These are phyloP conservation scores for Hyposoter dolosus DNA, from an alignment of 2,888 invertebrate genomes.

Conservation along the genomic window DNA sequence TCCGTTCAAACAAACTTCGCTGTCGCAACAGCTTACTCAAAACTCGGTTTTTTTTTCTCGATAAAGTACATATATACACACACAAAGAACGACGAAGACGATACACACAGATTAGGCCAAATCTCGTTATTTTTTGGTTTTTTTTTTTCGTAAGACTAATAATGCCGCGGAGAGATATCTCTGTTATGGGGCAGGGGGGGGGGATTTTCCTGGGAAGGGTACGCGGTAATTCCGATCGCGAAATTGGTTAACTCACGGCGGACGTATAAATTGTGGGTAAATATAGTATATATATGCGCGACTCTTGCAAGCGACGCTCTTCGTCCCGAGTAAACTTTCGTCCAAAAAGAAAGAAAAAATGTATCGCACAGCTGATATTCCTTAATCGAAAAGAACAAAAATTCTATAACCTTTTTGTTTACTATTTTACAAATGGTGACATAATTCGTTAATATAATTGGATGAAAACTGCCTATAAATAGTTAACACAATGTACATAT, in stretches of 20 bases:
- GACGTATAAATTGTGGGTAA: constrained; percentile 11
- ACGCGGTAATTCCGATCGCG: constrained; percentile 6
- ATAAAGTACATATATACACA: constrained; percentile 50
- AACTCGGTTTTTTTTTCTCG: constrained; percentile 15
- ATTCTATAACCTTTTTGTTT: neutral
- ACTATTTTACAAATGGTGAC: neutral
- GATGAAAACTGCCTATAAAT: constrained; percentile 26
- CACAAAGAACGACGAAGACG: constrained; percentile 72
- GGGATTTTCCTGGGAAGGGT: neutral
- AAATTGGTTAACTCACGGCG: constrained; percentile 2
- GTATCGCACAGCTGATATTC: neutral
- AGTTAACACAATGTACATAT: constrained; percentile 32
- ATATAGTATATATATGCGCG: constrained; percentile 14
- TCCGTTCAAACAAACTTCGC: constrained; percentile 7
- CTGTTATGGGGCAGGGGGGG: neutral
- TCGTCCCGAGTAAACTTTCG: neutral
- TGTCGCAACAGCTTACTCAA: neutral
- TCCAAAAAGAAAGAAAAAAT: neutral
- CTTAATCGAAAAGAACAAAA: neutral
- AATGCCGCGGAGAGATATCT: constrained; percentile 6
- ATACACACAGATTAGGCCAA: constrained; percentile 78
- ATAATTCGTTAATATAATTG: constrained; percentile 16
- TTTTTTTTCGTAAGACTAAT: constrained; percentile 1
- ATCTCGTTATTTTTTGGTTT: constrained; percentile 64
- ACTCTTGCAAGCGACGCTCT: neutral